Evolutionary conservation across 2,797 vertebrate genomes (phyloP).

Genomic region (Sebastes matsubarae): DNA sequence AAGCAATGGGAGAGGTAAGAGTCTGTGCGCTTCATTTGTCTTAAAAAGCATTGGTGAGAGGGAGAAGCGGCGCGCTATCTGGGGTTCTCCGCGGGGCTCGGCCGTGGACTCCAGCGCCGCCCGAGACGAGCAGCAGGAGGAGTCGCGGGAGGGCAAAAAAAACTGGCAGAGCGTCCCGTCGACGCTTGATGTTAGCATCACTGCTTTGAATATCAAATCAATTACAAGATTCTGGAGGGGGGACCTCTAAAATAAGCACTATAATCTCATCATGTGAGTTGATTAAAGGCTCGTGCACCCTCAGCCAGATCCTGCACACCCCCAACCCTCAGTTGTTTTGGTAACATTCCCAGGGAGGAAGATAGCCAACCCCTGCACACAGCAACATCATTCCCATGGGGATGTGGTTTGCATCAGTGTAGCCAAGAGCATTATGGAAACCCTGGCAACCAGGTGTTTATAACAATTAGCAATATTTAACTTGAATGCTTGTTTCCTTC

Average conservation of each 20-base stretch:
- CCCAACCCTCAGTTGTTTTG: slow-evolving; percentile 48
- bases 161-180: slow-evolving; percentile 10
- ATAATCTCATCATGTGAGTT: slow-evolving; percentile 71
- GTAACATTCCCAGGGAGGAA: slow-evolving; percentile 69
- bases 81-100: slow-evolving; percentile 16
- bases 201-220: slow-evolving; percentile 60
- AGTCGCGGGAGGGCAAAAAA: slow-evolving; percentile 9
- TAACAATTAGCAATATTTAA: slow-evolving; percentile 54
- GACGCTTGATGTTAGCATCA: slow-evolving; percentile 35
- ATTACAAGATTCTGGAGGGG: slow-evolving; percentile 45
- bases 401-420: slow-evolving; percentile 31
- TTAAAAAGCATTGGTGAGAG: slow-evolving; percentile 63
- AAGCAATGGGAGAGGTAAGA: slow-evolving; percentile 68
- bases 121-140: background rate
- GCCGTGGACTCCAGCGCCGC: slow-evolving; percentile 9
- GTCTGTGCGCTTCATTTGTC: slow-evolving; percentile 68
- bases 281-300: slow-evolving; percentile 67
- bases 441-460: slow-evolving; percentile 69
- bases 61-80: slow-evolving; percentile 23
- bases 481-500: slow-evolving; percentile 19
- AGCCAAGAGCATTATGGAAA: slow-evolving; percentile 52
- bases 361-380: slow-evolving; percentile 50
- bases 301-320: slow-evolving; percentile 60
- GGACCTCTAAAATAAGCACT: slow-evolving; percentile 59
- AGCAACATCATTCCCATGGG: slow-evolving; percentile 56